Evolutionary conservation across 35 echinoderm and acorn worm species (phyloP), one percentile per base, ranked within the genome.

Genomic region (Acanthaster planci): DNA sequence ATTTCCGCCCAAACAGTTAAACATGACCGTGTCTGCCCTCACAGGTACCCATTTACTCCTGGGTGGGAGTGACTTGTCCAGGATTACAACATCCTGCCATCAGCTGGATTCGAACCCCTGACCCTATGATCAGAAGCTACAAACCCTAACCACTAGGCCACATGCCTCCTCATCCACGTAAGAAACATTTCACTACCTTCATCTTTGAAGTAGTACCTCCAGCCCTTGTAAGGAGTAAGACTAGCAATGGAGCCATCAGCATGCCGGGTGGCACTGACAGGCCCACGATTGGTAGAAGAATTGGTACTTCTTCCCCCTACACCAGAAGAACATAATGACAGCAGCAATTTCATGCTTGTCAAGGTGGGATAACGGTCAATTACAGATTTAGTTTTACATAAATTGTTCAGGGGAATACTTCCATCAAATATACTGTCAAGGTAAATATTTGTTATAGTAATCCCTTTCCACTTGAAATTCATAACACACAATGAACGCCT

Each of bases 171-270:
- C 6, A 5, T 76, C 2, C 23, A 37, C 26, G 77, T 27, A 2
- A 7, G 16, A 7, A 21, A 77, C 18, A 23, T 77, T 22, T 44
- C 9, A 31, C 77, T 56, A 97, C 95, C 84, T 90, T 93, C 90
- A 81, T 90, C 95, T 85, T 77, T 89, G 26, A 97, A 93, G 68
- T 97, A 97, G 30, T 90, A 76, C 50, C 68, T 90, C 95, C 95
- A 97, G 36, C 95, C 91, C 87, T 93, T 90, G 77, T 93, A 97
- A 6, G 88, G 84, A 80, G 75, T 79, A 47, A 88, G 22, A 67
- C 72, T 75, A 57, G 53, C 55, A 16, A 79, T 81, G 17, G 92
- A 87, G 58, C 81, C 32, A 38, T 88, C 87, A 53, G 68, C 75
- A 80, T 90, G 95, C 67, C 90, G 60, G 30, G 79, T 83, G 47